These are phyloP conservation scores for Clusia tigrina DNA, from an alignment of 2,888 invertebrate genomes.

Conservation along the genomic window DNA sequence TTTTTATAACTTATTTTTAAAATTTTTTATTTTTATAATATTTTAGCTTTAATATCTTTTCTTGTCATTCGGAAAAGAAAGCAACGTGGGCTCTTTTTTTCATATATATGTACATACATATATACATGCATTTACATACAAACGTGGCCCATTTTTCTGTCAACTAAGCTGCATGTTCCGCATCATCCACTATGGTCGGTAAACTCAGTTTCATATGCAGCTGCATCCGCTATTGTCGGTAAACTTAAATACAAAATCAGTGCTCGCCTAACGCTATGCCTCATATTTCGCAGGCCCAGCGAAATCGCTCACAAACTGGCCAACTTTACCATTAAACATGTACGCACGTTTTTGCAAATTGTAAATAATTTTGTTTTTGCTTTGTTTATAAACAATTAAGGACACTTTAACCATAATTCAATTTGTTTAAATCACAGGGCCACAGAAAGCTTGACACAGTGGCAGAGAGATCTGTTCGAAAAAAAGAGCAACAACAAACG, in stretches of 20 bases:
- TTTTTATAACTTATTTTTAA: background rate
- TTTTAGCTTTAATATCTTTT: background rate
- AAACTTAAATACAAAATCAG: too few relatives aligned
- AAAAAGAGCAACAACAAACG: background rate
- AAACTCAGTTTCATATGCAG: too few relatives aligned
- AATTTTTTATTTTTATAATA: background rate
- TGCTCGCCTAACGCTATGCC: too few relatives aligned
- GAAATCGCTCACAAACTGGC: too few relatives aligned
- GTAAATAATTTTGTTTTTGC: background rate
- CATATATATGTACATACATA: background rate
- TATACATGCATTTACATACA: background rate
- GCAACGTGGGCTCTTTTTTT: background rate
- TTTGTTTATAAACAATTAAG: constrained; percentile 29
- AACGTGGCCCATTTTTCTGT: too few relatives aligned
- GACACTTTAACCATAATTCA: constrained; percentile 34
- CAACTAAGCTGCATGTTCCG: too few relatives aligned
- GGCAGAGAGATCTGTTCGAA: background rate
- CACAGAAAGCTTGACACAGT: constrained; percentile 14
- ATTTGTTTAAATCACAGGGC: constrained; percentile 36
- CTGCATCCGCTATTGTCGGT: too few relatives aligned
- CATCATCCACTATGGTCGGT: too few relatives aligned
- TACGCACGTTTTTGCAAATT: background rate
- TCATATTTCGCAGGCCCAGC: too few relatives aligned
- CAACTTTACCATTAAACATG: too few relatives aligned
- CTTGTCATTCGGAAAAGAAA: too few relatives aligned